These are phyloP conservation scores for Nerophis ophidion DNA, from an alignment of 2,113 vertebrate genomes.

Conservation along the genomic window DNA sequence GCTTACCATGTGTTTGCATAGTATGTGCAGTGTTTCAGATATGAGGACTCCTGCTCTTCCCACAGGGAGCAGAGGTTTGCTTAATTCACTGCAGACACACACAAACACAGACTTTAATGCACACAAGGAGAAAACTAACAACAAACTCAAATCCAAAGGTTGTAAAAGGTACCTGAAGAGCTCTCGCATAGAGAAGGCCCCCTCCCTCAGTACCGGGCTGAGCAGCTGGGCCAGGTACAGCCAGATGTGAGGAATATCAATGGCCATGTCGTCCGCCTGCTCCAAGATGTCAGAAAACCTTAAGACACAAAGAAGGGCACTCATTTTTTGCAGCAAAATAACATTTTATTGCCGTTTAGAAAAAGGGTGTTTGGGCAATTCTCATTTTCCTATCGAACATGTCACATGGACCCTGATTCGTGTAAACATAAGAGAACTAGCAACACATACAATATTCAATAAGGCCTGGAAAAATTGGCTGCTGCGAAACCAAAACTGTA, in stretches of 20 bases:
- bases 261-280: slow-evolving; percentile 95
- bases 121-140: neutral
- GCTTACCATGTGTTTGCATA: slow-evolving; percentile 99
- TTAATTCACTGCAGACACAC: slow-evolving; percentile 86
- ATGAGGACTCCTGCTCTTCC: slow-evolving; percentile 93
- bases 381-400: too few relatives aligned
- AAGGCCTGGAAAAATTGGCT: too few relatives aligned
- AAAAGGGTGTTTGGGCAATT: too few relatives aligned
- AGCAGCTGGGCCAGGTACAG: slow-evolving; percentile 93
- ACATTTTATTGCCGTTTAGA: too few relatives aligned
- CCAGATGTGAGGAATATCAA: slow-evolving; percentile 98
- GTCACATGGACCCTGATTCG: too few relatives aligned
- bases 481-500: too few relatives aligned
- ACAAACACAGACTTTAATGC: slow-evolving; percentile 15
- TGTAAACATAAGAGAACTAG: too few relatives aligned
- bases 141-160: too few relatives aligned
- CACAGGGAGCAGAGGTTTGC: slow-evolving; percentile 95
- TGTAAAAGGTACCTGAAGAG: slow-evolving; percentile 77
- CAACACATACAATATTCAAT: too few relatives aligned
- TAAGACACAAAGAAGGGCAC: slow-evolving; percentile 1
- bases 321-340: too few relatives aligned
- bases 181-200: slow-evolving; percentile 93
- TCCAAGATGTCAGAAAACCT: slow-evolving; percentile 92
- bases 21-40: slow-evolving; percentile 98
- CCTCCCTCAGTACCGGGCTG: slow-evolving; percentile 87